Base-by-base conservation (phyloP, 2,888 invertebrate genomes). In the Meiosimyza platycephala region DNA sequence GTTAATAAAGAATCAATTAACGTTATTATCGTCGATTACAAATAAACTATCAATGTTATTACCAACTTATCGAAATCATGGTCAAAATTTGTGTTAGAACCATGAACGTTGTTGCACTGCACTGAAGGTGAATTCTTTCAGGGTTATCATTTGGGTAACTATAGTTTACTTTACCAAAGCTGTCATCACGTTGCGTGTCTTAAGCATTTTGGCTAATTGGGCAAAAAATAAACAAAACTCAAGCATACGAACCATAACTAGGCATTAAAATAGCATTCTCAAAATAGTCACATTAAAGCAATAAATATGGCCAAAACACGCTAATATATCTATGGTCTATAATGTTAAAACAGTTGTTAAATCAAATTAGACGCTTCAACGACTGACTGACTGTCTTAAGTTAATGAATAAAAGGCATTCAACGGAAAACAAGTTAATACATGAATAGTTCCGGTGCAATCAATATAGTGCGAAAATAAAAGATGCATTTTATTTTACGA, bases 301-400 rank as follows among this genome's bases (percentile, higher is more conserved):
- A 60, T 15, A 15, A 28, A 60, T 28, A 3, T 22, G 28, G 13
- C 18, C 28, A 13, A 57, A 57, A 57, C 18, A 57, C 22, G 13
- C 13, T 12, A 13, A 12, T 18, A 15, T 18, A 50, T n/a, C 12
- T 6, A 48, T 48, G 64, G 55, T 69, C 72, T 68, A 69, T 63
- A 64, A 69, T 69, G 72, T 57, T 68, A 47, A 72, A 65, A 51
- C 40, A 64, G 62, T 72, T 72, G 69, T 63, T 69, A 64, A 72
- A 72, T 72, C 48, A 51, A 69, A 69, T 72, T 55, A 63, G 47
- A 72, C 64, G 69, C 69, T 69, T 55, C 63, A 72, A n/a, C 50
- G 16, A 47, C 7, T 16, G 9, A 40, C 40, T 72, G n/a, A 13
- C n/a, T 57, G 47, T 74, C 72, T n/a, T 51, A 72, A 75, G 60